Conservation (phyloP, 1,140 invertebrate species). For the Panulirus ornatus region DNA sequence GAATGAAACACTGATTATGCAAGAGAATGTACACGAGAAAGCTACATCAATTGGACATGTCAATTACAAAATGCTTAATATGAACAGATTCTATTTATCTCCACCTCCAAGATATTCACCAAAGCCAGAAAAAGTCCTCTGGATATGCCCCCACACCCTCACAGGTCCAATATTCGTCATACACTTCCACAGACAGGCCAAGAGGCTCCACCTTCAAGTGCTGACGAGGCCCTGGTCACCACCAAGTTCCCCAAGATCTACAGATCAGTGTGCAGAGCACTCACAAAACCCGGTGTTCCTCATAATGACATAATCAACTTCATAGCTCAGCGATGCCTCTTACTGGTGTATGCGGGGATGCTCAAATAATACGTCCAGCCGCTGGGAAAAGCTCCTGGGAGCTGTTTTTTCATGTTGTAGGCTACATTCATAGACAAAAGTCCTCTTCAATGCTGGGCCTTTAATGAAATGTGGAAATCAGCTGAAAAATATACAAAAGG, state of each 20-base stretch:
- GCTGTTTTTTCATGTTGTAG: too few species aligned
- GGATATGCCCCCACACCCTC: not conserved
- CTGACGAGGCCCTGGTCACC: not conserved
- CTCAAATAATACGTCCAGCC: too few species aligned
- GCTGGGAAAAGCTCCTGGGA: too few species aligned
- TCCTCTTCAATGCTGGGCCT: too few species aligned
- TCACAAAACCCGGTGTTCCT: constrained; percentile 1
- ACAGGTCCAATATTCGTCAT: not conserved
- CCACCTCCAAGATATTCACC: too few species aligned
- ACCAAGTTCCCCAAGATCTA: not conserved
- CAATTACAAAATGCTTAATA: not conserved
- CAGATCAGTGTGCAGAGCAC: constrained; percentile 18
- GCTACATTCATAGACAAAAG: too few species aligned
- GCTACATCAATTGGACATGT: not conserved
- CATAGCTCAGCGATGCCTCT: constrained; percentile 43
- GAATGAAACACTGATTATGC: not conserved
- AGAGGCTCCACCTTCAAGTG: not conserved
- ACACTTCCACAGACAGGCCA: not conserved
- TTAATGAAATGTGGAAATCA: too few species aligned
- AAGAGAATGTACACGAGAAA: not conserved
- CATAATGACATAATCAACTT: not conserved
- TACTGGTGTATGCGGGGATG: constrained; percentile 8
- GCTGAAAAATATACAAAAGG: too few species aligned
- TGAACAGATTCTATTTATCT: not conserved
- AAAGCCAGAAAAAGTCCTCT: too few species aligned